phyloP scores from a whole-genome alignment of 1,140 invertebrate genomes.

The Belonocnema kinseyi region DNA sequence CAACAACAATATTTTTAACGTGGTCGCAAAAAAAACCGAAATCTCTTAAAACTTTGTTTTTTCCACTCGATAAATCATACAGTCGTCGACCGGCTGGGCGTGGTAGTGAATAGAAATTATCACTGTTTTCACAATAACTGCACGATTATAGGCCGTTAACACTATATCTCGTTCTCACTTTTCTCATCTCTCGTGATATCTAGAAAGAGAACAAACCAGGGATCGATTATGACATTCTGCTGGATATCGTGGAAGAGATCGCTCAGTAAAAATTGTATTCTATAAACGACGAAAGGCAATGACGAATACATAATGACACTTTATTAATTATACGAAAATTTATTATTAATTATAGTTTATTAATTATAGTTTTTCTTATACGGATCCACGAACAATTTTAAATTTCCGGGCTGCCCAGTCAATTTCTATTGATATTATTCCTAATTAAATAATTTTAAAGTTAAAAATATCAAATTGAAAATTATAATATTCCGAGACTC shows the following conservation, averaged over 20 bases:
- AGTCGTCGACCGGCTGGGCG: background rate
- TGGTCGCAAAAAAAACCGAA: background rate
- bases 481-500: too few relatives aligned
- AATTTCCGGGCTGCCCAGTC: too few relatives aligned
- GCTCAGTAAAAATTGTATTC: too few relatives aligned
- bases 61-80: background rate
- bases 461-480: too few relatives aligned
- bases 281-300: too few relatives aligned
- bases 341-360: too few relatives aligned
- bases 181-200: constrained; percentile 17
- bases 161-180: constrained; percentile 17
- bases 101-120: constrained; percentile 7
- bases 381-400: too few relatives aligned
- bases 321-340: too few relatives aligned
- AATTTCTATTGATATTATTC: too few relatives aligned
- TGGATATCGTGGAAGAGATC: background rate
- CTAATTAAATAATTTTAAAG: too few relatives aligned
- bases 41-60: background rate
- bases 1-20: background rate
- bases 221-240: background rate
- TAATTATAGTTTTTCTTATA: too few relatives aligned
- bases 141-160: constrained; percentile 19
- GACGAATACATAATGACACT: too few relatives aligned
- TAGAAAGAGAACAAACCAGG: constrained; percentile 22
- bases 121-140: constrained; percentile 17